Conservation (phyloP, 2,113 vertebrate species). For the Apistogramma diplotaenia region DNA sequence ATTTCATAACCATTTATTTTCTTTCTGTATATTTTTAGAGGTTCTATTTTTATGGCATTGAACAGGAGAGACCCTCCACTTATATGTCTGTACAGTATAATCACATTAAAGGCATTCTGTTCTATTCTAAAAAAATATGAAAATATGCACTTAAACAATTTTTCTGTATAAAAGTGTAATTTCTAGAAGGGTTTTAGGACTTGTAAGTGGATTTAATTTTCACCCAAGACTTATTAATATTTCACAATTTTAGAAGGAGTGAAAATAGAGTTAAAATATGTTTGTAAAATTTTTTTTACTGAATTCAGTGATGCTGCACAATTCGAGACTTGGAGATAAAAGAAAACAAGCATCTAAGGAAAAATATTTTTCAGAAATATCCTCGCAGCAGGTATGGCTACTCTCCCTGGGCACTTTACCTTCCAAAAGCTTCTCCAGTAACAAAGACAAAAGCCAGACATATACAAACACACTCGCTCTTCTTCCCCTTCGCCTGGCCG, state of each 20-base stretch:
- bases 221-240: not conserved
- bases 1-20: no score
- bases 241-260: not conserved
- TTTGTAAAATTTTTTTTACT: not conserved
- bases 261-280: not conserved
- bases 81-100: no score
- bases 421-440: slow-evolving; percentile 37
- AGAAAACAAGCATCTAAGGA: slow-evolving; percentile 29
- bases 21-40: no score
- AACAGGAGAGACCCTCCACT: no score
- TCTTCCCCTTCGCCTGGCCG: slow-evolving; percentile 40
- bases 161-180: not conserved
- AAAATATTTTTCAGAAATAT: slow-evolving; percentile 29
- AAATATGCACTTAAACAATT: not conserved
- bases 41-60: no score
- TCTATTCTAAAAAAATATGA: no score
- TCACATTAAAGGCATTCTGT: no score
- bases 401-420: slow-evolving; percentile 20
- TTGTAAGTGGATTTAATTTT: not conserved
- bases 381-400: not conserved
- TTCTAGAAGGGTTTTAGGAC: not conserved
- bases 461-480: slow-evolving; percentile 15
- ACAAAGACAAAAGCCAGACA: slow-evolving; percentile 48
- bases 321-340: not conserved
- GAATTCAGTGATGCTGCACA: not conserved